phyloP scores from a whole-genome alignment of 2,797 vertebrate species.

The Mus spretus region DNA sequence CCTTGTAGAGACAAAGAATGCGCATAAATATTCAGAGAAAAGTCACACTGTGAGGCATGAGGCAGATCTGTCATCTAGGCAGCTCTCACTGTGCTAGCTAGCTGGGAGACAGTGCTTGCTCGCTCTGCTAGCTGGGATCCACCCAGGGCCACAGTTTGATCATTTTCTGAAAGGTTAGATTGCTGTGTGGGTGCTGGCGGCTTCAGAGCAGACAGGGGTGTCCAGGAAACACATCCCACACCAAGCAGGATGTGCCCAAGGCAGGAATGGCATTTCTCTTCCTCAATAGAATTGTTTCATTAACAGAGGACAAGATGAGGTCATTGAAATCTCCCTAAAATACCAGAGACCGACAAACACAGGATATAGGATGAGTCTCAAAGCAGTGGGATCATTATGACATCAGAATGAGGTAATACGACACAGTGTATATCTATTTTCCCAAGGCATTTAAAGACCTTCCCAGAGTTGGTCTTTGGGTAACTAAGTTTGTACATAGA shows the following conservation, averaged over 20 bases:
- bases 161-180: slow-evolving; percentile 66
- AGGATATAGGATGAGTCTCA: slow-evolving; percentile 73
- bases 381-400: slow-evolving; percentile 53
- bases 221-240: slow-evolving; percentile 81
- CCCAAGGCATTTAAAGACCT: slow-evolving; percentile 28
- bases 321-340: slow-evolving; percentile 84
- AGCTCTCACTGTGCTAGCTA: slow-evolving; percentile 47
- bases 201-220: slow-evolving; percentile 65
- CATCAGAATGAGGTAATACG: slow-evolving; percentile 64
- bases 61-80: slow-evolving; percentile 49
- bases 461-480: not conserved
- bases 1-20: slow-evolving; percentile 38
- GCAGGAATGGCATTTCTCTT: slow-evolving; percentile 76
- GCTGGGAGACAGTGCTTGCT: not conserved
- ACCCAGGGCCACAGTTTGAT: slow-evolving; percentile 56
- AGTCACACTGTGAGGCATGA: slow-evolving; percentile 72
- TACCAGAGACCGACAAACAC: slow-evolving; percentile 70
- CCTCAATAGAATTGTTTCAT: slow-evolving; percentile 76
- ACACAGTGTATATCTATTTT: slow-evolving; percentile 37
- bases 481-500: slow-evolving; percentile 18
- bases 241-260: slow-evolving; percentile 79
- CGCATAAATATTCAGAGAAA: slow-evolving; percentile 40
- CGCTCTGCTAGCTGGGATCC: slow-evolving; percentile 59
- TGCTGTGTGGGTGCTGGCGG: slow-evolving; percentile 74
- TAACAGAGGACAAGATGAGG: slow-evolving; percentile 75